Evolutionary conservation across 2,113 vertebrate species (phyloP), one percentile per base, ranked within the genome.

Genomic region (Urocitellus parryii): DNA sequence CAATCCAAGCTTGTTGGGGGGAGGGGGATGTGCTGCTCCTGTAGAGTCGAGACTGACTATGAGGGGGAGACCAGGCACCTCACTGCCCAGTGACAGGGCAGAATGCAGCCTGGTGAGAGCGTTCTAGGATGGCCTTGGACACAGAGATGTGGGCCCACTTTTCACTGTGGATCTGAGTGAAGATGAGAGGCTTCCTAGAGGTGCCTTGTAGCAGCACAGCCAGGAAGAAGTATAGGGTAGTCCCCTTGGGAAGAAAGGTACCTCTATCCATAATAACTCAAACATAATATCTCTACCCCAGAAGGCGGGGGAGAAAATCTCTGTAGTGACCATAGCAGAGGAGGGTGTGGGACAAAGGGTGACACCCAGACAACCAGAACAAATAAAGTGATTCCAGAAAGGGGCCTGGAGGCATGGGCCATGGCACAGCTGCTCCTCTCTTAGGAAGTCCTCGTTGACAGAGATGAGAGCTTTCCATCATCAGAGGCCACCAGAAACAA

Each of bases 271-370:
- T 18, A 27, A 39, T 39, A 7, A 45, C 45, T 9, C 45, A 45
- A 45, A 45, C 45, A 45, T 45, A 45, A 9, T 45, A 45, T 9
- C 18, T 42, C 73, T 80, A 65, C 13, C 20, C 39, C 6, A 70
- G 67, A 65, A 95, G 12, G 22, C 58, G 20, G 29, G 20, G 17
- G 92, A 96, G 80, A 78, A 92, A 95, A 74, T 32, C 32, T 94
- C 61, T 22, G 14, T 32, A 17, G 48, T 78, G 89, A 70, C 53
- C 53, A 63, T 18, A 73, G 70, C 45, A 84, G 81, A 78, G 0
- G 7, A 61, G 37, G 18, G 25, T 9, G 82, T 56, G 32, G 51
- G 29, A 20, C 42, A 77, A 73, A 89, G 70, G 25, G 32, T 5
- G 25, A 29, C 51, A 34, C 2, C 10, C 56, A 68, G 22, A 27